These are phyloP conservation scores for Alsophila aescularia DNA, from an alignment of 2,888 invertebrate genomes.

Conservation along the genomic window DNA sequence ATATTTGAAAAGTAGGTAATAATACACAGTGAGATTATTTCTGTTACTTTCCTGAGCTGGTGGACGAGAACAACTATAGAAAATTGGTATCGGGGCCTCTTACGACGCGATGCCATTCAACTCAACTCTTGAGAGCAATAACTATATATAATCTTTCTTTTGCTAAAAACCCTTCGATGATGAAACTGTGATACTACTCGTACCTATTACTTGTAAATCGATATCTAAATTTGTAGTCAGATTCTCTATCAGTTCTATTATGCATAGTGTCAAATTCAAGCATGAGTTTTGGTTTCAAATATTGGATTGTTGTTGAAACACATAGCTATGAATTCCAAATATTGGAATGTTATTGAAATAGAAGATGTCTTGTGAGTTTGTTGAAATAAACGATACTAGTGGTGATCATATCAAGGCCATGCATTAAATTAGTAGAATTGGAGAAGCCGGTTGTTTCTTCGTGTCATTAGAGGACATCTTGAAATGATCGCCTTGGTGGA, in stretches of 20 bases:
- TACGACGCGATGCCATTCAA: conserved; percentile 11
- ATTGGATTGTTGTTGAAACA: neutral
- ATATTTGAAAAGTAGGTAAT: neutral
- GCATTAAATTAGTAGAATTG: too few species aligned
- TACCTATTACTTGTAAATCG: neutral
- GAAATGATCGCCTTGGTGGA: too few species aligned
- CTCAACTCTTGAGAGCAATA: conserved; percentile 3
- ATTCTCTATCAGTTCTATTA: too few species aligned
- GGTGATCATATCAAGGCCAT: too few species aligned
- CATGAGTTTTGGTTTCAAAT: too few species aligned
- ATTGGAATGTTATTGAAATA: neutral
- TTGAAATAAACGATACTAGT: neutral
- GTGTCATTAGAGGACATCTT: too few species aligned
- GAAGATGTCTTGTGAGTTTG: neutral
- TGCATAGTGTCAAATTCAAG: too few species aligned
- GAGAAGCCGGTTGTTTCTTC: too few species aligned
- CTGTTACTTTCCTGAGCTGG: neutral
- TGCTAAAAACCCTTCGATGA: too few species aligned
- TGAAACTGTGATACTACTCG: neutral
- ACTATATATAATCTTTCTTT: neutral
- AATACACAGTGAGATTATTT: too few species aligned
- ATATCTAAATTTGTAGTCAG: neutral
- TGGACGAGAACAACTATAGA: neutral
- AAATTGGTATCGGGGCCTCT: conserved; percentile 3
- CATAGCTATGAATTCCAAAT: neutral